A percentile compares a stretch with the other conserved stretches of the same genome.
These are phyloP conservation scores for Chaetoderma sp. DNA, from an alignment of 2,888 invertebrate genomes.

Conservation along the genomic window DNA sequence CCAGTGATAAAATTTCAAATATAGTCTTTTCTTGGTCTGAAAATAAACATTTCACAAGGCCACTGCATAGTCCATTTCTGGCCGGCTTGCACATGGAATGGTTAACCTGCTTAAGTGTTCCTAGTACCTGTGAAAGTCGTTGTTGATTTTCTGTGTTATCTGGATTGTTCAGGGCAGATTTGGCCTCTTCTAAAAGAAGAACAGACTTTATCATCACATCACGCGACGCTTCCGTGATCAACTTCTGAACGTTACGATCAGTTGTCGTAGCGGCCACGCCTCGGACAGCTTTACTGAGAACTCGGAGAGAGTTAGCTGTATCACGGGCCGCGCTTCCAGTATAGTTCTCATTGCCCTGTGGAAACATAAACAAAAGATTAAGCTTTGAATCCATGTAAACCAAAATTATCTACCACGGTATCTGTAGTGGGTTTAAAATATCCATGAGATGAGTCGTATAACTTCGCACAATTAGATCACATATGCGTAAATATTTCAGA, in stretches of 20 bases:
- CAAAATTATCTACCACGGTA: not conserved
- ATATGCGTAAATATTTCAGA: not conserved
- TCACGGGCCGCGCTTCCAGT: conserved; percentile 86
- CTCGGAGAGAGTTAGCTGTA: conserved; percentile 81
- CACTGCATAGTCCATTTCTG: too few species aligned
- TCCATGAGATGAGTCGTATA: too few species aligned
- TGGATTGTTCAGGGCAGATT: conserved; percentile 79
- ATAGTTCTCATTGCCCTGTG: conserved; percentile 80
- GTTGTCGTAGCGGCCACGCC: conserved; percentile 73
- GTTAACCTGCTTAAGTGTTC: too few species aligned
- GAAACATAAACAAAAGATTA: not conserved
- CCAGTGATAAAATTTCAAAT: too few species aligned
- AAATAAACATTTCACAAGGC: too few species aligned
- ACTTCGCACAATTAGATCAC: too few species aligned
- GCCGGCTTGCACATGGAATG: too few species aligned
- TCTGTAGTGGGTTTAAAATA: too few species aligned
- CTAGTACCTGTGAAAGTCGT: conserved; percentile 79
- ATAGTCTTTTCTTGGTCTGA: too few species aligned
- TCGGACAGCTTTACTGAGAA: conserved; percentile 81
- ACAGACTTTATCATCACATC: conserved; percentile 85
- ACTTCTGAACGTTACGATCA: conserved; percentile 71
- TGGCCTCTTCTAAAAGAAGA: conserved; percentile 84
- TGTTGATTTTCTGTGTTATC: conserved; percentile 75
- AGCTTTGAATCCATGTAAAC: not conserved
- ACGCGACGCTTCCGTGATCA: conserved; percentile 75